phyloP scores from a whole-genome alignment of 2,113 vertebrate species.

The Puntigrus tetrazona region DNA sequence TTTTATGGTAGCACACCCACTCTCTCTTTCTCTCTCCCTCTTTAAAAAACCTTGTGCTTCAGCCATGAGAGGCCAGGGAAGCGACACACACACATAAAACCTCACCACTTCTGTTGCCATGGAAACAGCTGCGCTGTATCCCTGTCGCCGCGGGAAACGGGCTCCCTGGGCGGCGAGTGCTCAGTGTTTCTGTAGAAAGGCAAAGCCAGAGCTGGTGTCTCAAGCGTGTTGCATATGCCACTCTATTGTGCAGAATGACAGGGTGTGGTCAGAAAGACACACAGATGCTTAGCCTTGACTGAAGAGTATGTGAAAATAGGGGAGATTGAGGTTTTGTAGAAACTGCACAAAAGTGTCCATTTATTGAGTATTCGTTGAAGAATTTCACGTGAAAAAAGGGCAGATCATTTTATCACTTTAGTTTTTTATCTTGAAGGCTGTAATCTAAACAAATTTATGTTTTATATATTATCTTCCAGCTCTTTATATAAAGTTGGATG shows the following conservation, averaged over 20 bases:
- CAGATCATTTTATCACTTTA: not conserved
- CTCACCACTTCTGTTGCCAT: slow-evolving; percentile 78
- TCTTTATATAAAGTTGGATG: not conserved
- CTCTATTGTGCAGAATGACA: slow-evolving; percentile 35
- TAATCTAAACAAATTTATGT: not conserved
- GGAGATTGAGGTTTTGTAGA: not conserved
- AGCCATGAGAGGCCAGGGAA: slow-evolving; percentile 51
- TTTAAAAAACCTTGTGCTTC: slow-evolving; percentile 20
- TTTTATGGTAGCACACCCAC: slow-evolving; percentile 36
- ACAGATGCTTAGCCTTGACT: slow-evolving; percentile 4
- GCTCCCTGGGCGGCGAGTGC: slow-evolving; percentile 72
- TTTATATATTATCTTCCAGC: not conserved
- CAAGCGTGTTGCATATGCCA: slow-evolving; percentile 41
- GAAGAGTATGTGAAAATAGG: not conserved
- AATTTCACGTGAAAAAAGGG: not conserved
- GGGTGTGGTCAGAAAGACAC: slow-evolving; percentile 44
- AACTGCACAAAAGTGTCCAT: not conserved
- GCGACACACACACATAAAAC: slow-evolving; percentile 54
- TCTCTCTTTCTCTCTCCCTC: slow-evolving; percentile 20
- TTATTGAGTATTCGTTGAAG: not conserved
- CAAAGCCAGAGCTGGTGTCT: slow-evolving; percentile 37
- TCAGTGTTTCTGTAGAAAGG: slow-evolving; percentile 60
- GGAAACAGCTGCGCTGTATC: slow-evolving; percentile 77
- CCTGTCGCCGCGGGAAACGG: slow-evolving; percentile 72
- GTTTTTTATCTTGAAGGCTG: not conserved